Percentiles rank a stretch among this genome's conserved stretches.
Evolutionary conservation across 2,113 vertebrate species (phyloP).

Genomic region (Nesogale talazaci): DNA sequence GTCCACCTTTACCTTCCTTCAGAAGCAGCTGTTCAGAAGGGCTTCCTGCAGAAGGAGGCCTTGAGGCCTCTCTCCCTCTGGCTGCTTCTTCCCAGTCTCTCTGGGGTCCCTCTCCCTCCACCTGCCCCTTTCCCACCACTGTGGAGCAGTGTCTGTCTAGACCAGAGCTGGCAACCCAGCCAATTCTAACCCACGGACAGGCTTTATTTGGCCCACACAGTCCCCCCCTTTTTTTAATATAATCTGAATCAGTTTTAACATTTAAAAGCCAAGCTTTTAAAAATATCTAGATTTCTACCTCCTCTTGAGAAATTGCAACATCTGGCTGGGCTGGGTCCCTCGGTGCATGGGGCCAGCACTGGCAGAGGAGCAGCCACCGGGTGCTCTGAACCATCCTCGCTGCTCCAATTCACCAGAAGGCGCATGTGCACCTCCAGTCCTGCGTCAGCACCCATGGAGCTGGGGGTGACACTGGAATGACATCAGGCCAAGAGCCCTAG

Average conservation of each 20-base stretch:
- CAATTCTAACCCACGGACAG: slow-evolving; percentile 62
- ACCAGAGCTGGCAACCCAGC: slow-evolving; percentile 52
- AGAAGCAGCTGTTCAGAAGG: neutral
- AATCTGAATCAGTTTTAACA: slow-evolving; percentile 74
- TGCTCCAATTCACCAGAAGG: too few species aligned
- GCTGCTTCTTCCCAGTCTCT: slow-evolving; percentile 32
- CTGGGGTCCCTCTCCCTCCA: rapidly evolving
- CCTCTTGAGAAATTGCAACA: slow-evolving; percentile 67
- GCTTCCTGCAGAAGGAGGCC: neutral
- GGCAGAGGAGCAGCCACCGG: neutral
- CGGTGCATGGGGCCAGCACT: neutral
- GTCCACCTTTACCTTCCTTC: neutral
- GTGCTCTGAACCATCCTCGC: neutral
- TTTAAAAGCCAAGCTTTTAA: slow-evolving; percentile 75
- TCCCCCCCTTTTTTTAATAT: neutral
- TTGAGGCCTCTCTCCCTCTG: neutral
- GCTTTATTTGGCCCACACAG: slow-evolving; percentile 69
- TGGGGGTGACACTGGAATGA: neutral
- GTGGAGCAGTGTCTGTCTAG: neutral
- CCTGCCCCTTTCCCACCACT: neutral
- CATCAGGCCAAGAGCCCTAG: neutral
- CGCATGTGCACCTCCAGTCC: neutral
- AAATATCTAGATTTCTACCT: slow-evolving; percentile 74
- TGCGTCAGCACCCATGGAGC: neutral
- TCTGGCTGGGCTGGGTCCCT: slow-evolving; percentile 33